Evolutionary conservation across 2,113 vertebrate species (phyloP).

Genomic region (Chaenogobius annularis): DNA sequence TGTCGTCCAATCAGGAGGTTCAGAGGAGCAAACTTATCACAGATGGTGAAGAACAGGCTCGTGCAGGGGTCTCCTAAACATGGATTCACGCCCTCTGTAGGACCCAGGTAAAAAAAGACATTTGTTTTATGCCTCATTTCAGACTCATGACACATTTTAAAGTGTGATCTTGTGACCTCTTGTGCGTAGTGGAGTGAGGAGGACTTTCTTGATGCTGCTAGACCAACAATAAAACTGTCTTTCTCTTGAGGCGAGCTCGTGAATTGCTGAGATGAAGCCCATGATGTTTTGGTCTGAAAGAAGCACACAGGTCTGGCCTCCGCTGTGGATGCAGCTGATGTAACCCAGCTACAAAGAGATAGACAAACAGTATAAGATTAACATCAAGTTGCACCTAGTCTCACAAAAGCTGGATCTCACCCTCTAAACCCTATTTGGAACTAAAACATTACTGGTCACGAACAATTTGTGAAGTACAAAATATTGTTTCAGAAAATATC

Average conservation of each 20-base stretch:
- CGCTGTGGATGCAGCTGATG: conserved; percentile 85
- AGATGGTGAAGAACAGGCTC: conserved; percentile 85
- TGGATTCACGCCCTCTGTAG: conserved; percentile 80
- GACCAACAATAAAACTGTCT: conserved; percentile 86
- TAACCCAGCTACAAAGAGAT: conserved; percentile 83
- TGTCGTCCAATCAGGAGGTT: conserved; percentile 90
- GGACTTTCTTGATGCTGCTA: conserved; percentile 81
- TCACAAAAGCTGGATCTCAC: not conserved
- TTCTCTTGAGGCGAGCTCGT: conserved; percentile 90
- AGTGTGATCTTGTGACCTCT: conserved; percentile 75
- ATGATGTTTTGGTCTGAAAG: conserved; percentile 89
- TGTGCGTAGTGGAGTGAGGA: conserved; percentile 86
- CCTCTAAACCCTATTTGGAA: not conserved
- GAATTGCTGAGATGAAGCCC: conserved; percentile 90
- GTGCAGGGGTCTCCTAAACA: conserved; percentile 70
- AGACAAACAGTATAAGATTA: not conserved
- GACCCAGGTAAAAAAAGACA: not conserved
- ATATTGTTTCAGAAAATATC: too few species aligned
- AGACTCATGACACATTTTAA: not conserved
- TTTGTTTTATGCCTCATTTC: not conserved
- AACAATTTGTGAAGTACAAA: too few species aligned
- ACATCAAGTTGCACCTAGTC: not conserved
- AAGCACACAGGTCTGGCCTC: conserved; percentile 82
- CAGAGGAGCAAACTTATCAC: conserved; percentile 85
- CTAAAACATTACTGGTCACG: too few species aligned